These are phyloP conservation scores for Clinocottus analis DNA, from an alignment of 2,113 vertebrate species.

Conservation along the genomic window DNA sequence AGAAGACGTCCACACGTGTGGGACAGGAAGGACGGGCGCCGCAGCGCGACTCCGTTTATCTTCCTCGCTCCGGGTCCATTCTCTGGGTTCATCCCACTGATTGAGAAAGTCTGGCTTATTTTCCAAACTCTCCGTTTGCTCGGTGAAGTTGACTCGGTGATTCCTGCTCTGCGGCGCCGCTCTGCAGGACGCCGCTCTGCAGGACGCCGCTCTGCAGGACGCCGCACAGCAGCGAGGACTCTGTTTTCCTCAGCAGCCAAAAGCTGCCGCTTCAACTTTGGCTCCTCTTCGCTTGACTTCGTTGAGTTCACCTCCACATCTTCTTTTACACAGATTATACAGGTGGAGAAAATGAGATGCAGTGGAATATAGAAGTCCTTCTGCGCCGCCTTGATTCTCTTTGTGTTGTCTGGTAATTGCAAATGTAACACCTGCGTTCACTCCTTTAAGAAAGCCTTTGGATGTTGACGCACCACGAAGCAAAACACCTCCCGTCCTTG, in stretches of 20 bases:
- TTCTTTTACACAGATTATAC: conserved; percentile 13
- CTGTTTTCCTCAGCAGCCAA: conserved; percentile 3
- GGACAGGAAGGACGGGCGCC: too few species aligned
- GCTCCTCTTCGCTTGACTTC: conserved; percentile 9
- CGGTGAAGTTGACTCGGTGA: too few species aligned
- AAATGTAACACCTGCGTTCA: conserved; percentile 15
- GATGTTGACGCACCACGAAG: neutral
- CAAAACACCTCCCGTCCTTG: neutral
- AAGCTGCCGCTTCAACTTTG: neutral
- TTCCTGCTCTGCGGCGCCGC: too few species aligned
- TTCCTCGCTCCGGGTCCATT: conserved; percentile 3
- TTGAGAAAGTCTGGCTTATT: conserved; percentile 10
- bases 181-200: too few species aligned
- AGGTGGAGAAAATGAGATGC: conserved; percentile 10
- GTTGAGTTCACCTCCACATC: neutral
- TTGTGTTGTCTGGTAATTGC: conserved; percentile 30
- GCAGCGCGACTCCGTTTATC: too few species aligned
- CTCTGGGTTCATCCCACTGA: conserved; percentile 1
- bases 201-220: conserved; percentile 7
- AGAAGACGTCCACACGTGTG: too few species aligned
- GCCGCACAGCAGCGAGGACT: neutral
- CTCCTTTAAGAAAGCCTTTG: neutral
- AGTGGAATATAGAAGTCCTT: conserved; percentile 11
- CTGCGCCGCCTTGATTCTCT: conserved; percentile 13
- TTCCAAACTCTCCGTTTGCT: conserved; percentile 6